phyloP scores from a whole-genome alignment of 1,140 invertebrate genomes.

The Hypothenemus hampei region DNA sequence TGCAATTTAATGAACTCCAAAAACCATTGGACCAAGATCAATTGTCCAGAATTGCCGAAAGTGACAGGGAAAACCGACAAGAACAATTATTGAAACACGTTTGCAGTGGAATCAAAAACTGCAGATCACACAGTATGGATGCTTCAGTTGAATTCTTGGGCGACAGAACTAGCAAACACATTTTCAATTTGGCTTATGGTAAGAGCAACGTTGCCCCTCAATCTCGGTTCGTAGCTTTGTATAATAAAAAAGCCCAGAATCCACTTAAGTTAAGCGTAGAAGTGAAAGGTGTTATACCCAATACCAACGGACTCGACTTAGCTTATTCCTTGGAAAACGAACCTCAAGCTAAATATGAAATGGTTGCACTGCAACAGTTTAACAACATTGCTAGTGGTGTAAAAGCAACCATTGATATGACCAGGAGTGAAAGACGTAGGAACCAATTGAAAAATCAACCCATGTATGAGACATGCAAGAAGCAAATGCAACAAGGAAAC shows the following conservation, averaged over 20 bases:
- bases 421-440: constrained; percentile 49
- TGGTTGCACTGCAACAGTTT: constrained; percentile 50
- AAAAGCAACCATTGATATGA: constrained; percentile 44
- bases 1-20: background rate
- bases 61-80: constrained; percentile 40
- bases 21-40: background rate
- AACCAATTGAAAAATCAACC: constrained; percentile 43
- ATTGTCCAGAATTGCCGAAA: constrained; percentile 1
- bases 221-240: constrained; percentile 46
- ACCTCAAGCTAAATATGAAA: constrained; percentile 46
- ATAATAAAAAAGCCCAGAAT: constrained; percentile 39
- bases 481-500: constrained; percentile 51
- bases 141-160: constrained; percentile 49
- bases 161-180: constrained; percentile 46
- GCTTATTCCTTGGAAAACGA: constrained; percentile 48
- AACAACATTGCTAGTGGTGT: constrained; percentile 39
- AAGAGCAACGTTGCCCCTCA: constrained; percentile 52
- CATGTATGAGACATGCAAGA: constrained; percentile 45
- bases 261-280: constrained; percentile 46
- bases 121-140: constrained; percentile 48
- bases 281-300: constrained; percentile 44
- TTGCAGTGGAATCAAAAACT: constrained; percentile 48
- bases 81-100: constrained; percentile 50
- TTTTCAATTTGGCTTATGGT: constrained; percentile 50
- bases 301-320: constrained; percentile 49